phyloP scores from a whole-genome alignment of 2,888 invertebrate genomes.

The Drosophila meridionalis region DNA sequence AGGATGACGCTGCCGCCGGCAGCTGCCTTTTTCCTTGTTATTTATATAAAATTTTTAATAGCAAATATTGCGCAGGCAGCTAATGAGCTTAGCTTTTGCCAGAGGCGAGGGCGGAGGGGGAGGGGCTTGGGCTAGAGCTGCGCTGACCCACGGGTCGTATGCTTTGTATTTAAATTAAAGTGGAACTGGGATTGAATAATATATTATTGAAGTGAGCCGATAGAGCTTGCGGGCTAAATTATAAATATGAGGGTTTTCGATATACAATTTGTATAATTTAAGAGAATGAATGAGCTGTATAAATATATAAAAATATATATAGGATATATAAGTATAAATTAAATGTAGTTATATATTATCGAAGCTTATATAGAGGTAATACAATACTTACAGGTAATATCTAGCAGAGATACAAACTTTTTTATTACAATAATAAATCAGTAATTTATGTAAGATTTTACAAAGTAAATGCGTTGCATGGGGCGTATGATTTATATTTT shows the following conservation, averaged over 20 bases:
- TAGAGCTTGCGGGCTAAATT: fast-evolving
- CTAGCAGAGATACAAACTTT: no score
- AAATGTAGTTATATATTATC: no score
- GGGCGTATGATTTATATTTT: not conserved
- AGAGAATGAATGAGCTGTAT: no score
- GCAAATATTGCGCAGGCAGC: slow-evolving; percentile 46
- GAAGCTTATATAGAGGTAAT: no score
- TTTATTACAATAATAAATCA: no score
- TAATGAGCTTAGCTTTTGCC: slow-evolving; percentile 68
- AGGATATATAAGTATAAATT: no score
- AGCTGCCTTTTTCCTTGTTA: slow-evolving; percentile 1
- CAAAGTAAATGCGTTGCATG: not conserved
- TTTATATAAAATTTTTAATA: slow-evolving; percentile 46
- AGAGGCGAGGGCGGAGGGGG: not conserved
- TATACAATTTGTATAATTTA: no score
- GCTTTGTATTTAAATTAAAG: slow-evolving; percentile 35
- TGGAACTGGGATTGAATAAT: not conserved
- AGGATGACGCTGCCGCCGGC: slow-evolving; percentile 12
- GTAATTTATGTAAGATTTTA: no score
- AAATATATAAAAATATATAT: no score
- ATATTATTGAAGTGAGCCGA: not conserved
- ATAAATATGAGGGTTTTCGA: not conserved
- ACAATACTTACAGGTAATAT: no score
- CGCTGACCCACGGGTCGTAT: slow-evolving; percentile 47
- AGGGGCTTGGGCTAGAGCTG: slow-evolving; percentile 7